Conservation (phyloP, 2,888 invertebrate species). For the Xiphydria camelus region DNA sequence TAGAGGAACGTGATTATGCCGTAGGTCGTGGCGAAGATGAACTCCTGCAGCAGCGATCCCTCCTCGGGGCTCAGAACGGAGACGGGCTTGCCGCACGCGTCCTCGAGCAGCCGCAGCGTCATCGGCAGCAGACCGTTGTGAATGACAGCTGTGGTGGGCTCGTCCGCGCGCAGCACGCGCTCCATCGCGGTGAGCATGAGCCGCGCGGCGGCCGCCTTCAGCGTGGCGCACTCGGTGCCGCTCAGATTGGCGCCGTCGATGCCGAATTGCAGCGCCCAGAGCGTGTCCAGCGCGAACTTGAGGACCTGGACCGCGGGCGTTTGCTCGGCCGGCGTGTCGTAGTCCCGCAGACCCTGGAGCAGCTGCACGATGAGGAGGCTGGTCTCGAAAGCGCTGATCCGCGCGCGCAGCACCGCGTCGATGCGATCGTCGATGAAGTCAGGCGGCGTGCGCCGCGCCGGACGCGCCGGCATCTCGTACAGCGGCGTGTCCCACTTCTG, state of each 20-base stretch:
- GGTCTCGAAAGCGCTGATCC: conserved; percentile 63
- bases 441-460: conserved; percentile 59
- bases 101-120: conserved; percentile 65
- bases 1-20: conserved; percentile 66
- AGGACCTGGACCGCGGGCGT: conserved; percentile 65
- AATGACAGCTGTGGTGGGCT: conserved; percentile 62
- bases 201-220: conserved; percentile 64
- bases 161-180: conserved; percentile 61
- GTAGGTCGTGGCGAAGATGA: conserved; percentile 65
- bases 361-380: conserved; percentile 64
- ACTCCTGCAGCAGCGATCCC: conserved; percentile 62
- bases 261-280: conserved; percentile 66
- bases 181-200: conserved; percentile 64
- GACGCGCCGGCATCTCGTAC: conserved; percentile 55
- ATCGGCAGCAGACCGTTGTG: conserved; percentile 67
- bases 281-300: conserved; percentile 65
- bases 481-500: conserved; percentile 53
- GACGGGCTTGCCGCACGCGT: conserved; percentile 55
- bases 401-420: conserved; percentile 60
- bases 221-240: conserved; percentile 56
- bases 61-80: conserved; percentile 47
- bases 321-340: conserved; percentile 62
- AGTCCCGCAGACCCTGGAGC: conserved; percentile 61
- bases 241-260: conserved; percentile 56
- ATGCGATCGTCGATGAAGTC: conserved; percentile 63